phyloP scores from a whole-genome alignment of 1,140 invertebrate genomes.

The Thalassaphorura encarpata region DNA sequence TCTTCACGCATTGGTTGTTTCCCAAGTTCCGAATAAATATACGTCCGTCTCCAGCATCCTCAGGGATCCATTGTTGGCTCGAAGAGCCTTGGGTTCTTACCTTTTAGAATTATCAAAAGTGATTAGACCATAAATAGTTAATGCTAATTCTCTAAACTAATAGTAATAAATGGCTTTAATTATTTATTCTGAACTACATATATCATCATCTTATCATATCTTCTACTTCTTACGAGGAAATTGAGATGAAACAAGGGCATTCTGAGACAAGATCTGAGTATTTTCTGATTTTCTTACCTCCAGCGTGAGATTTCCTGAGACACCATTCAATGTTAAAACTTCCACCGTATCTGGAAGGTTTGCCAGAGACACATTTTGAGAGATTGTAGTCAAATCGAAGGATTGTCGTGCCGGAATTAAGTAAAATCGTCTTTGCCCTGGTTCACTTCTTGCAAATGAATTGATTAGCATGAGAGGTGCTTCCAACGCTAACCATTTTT shows the following conservation, averaged over 20 bases:
- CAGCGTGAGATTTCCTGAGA: slow-evolving; percentile 18
- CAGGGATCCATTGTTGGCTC: slow-evolving; percentile 23
- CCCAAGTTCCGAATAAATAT: slow-evolving; percentile 23
- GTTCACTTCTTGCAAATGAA: background rate
- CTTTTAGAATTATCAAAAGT: background rate
- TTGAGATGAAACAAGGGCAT: background rate
- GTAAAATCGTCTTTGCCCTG: slow-evolving; percentile 7
- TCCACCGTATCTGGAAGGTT: slow-evolving; percentile 3
- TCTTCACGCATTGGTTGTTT: slow-evolving; percentile 28
- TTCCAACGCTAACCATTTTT: slow-evolving; percentile 18
- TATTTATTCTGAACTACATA: too few species aligned
- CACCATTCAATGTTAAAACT: slow-evolving; percentile 17
- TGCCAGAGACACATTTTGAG: background rate
- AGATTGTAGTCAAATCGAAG: slow-evolving; percentile 14
- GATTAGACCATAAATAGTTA: too few species aligned
- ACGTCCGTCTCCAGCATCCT: slow-evolving; percentile 14
- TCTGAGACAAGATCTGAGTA: background rate
- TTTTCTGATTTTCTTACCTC: background rate
- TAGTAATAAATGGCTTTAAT: too few species aligned
- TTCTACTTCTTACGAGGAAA: too few species aligned
- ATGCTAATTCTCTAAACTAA: too few species aligned
- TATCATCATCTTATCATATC: background rate
- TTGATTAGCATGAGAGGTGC: background rate
- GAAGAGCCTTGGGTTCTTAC: slow-evolving; percentile 9
- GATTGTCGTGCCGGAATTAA: slow-evolving; percentile 15